Percentiles rank a stretch among this genome's conserved stretches.
phyloP scores from a whole-genome alignment of 2,888 invertebrate species.

The Noctua fimbriata region DNA sequence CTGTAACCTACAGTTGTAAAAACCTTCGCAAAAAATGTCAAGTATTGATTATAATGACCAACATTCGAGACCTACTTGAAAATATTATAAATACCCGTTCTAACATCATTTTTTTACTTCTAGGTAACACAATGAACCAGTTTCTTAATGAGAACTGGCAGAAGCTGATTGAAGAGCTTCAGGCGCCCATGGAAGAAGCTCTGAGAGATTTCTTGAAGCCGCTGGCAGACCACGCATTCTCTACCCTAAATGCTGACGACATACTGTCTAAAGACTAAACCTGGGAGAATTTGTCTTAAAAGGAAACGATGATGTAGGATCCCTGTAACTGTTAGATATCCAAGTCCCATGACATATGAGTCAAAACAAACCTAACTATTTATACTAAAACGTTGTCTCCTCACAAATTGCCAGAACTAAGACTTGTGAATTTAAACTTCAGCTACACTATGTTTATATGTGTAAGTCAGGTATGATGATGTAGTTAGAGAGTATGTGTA shows the following conservation, averaged over 20 bases:
- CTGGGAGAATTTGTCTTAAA: neutral
- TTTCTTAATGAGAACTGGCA: constrained; percentile 95
- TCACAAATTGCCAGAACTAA: neutral
- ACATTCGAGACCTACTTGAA: no score
- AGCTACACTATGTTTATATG: neutral
- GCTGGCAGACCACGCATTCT: constrained; percentile 84
- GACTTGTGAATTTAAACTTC: neutral
- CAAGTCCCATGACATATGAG: neutral
- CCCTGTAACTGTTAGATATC: neutral
- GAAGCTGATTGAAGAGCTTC: constrained; percentile 92
- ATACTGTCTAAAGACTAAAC: constrained; percentile 71
- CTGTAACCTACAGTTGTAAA: no score
- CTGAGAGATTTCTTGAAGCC: constrained; percentile 84
- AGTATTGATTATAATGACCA: neutral
- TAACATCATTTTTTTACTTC: neutral
- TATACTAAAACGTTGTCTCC: neutral
- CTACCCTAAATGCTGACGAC: constrained; percentile 84
- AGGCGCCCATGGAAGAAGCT: constrained; percentile 92
- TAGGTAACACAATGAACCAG: constrained; percentile 93
- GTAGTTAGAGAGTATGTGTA: neutral
- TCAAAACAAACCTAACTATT: neutral
- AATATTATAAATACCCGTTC: neutral
- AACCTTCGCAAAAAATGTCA: neutral
- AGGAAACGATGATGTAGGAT: neutral
- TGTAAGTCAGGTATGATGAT: neutral